phyloP scores from a whole-genome alignment of 2,797 vertebrate genomes.

The Chrysolophus pictus region DNA sequence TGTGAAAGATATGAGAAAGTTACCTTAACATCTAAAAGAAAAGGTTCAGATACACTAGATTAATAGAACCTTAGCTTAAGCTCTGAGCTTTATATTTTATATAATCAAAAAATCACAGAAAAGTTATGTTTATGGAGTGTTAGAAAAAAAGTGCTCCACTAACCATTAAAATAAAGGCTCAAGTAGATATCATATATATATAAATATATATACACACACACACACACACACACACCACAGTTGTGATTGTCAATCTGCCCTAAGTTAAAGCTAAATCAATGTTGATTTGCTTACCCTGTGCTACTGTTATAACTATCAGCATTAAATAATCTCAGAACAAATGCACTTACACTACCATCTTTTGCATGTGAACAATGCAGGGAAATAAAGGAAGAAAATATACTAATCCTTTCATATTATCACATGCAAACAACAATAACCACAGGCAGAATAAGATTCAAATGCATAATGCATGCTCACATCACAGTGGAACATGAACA shows the following conservation, averaged over 20 bases:
- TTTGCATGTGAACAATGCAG: not conserved
- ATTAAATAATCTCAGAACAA: not conserved
- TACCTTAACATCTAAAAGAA: not conserved
- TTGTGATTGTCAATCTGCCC: not conserved
- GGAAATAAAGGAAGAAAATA: slow-evolving; percentile 12
- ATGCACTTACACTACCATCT: not conserved
- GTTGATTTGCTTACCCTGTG: not conserved
- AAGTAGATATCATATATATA: not conserved
- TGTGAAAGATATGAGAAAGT: not conserved
- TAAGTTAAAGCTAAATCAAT: not conserved
- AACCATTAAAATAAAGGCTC: not conserved
- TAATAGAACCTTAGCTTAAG: not conserved
- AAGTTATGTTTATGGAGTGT: not conserved
- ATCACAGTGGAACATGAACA: slow-evolving; percentile 1
- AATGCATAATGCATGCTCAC: slow-evolving; percentile 44
- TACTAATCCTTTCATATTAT: slow-evolving; percentile 35
- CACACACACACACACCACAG: not conserved
- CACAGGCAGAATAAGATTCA: slow-evolving; percentile 52
- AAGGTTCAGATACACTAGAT: not conserved
- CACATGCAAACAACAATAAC: slow-evolving; percentile 18
- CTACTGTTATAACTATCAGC: not conserved
- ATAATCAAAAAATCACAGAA: not conserved
- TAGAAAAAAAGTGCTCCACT: not conserved
- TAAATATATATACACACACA: not conserved
- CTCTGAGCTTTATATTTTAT: not conserved